phyloP scores from a whole-genome alignment of 2,888 invertebrate genomes.

The Diarsia dahlii region DNA sequence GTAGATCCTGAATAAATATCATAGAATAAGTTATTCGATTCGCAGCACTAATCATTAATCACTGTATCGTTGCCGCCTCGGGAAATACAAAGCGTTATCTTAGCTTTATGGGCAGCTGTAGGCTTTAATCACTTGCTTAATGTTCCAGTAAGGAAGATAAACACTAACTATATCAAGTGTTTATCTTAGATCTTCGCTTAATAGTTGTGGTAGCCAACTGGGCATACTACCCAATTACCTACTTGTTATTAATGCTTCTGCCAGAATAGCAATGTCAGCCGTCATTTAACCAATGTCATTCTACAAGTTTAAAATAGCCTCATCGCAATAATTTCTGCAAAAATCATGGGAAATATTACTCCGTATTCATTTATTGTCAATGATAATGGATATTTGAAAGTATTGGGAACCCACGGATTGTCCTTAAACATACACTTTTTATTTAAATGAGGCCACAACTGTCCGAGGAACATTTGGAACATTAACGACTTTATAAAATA shows the following conservation, averaged over 20 bases:
- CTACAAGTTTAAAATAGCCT: background rate
- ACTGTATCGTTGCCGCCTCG: constrained; percentile 35
- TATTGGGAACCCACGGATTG: background rate
- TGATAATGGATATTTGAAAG: background rate
- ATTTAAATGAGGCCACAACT: constrained; percentile 19
- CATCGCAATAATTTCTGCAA: background rate
- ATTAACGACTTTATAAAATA: constrained; percentile 53
- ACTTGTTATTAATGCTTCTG: background rate
- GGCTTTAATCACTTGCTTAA: constrained; percentile 55
- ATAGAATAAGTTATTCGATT: constrained; percentile 35
- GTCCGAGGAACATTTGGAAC: constrained; percentile 40
- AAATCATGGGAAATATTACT: background rate
- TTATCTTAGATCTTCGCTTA: constrained; percentile 25
- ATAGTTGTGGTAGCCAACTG: constrained; percentile 12
- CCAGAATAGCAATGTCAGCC: background rate
- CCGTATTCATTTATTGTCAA: background rate
- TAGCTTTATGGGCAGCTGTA: constrained; percentile 34
- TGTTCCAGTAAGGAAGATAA: constrained; percentile 45
- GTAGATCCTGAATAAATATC: constrained; percentile 42
- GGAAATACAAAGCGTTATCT: constrained; percentile 43
- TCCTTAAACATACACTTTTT: constrained; percentile 13
- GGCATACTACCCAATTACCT: background rate
- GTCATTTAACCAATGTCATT: background rate
- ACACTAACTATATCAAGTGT: constrained; percentile 36
- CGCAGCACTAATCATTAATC: constrained; percentile 32